Evolutionary conservation across 2,113 vertebrate genomes (phyloP), one percentile per base, ranked within the genome.

Genomic region (Herpetotheres cachinnans): DNA sequence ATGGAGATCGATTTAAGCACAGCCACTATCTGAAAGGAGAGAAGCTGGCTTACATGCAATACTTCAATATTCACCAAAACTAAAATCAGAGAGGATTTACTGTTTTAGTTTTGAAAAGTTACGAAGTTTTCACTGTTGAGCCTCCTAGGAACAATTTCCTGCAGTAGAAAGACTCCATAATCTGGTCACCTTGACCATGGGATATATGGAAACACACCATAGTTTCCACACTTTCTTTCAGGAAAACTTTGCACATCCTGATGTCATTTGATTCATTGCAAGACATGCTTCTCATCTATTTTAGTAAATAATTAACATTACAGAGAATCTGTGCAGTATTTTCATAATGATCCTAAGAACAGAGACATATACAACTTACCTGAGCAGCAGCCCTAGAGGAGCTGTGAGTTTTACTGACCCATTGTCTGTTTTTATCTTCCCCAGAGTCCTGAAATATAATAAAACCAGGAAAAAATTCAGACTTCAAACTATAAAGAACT

Each of bases 151-250:
- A 59, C 8, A 10, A 11, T 36, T 80, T 61, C 7, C 55, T 86
- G 18, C 7, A 14, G 3, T 22, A 10, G 8, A 30, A 14, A 61
- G 16, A 11, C 32, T 66, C 32, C 30, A 21, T 6, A 25, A n/a
- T 9, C 44, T 38, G 8, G 21, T 63, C 26, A 11, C 8, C 13
- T 24, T 11, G 27, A 11, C 15, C 19, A 62, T 3, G 7, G 16
- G 17, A 63, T 34, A 1, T 11, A 4, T 17, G 6, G 17, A 9
- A 82, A 17, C 4, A 42, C 5, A 6, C 8, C 2, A 2, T 25
- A 21, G 8, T 9, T 58, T 9, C 9, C 7, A 34, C 2, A 61
- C 8, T 34, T 66, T 32, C 13, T 59, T 82, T 63, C 32, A 38
- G 10, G 34, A 71, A 66, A 62, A 13, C 19, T 44, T 61, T 42